Percentiles rank a stretch among this genome's conserved stretches.
Conservation (phyloP, 2,888 invertebrate genomes). For the Tortricodes alternella region DNA sequence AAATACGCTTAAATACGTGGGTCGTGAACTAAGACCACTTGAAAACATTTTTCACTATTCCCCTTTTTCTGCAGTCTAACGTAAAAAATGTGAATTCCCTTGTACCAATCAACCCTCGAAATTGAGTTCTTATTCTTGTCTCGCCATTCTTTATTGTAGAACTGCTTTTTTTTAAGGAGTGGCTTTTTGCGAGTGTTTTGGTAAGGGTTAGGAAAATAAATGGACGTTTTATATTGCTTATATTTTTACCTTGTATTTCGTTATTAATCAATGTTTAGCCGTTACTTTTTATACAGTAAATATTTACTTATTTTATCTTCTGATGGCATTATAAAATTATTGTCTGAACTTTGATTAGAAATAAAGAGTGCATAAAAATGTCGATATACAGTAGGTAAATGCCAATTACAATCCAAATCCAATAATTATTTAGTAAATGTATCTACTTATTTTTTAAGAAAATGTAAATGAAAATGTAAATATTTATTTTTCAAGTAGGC, state of each 20-base stretch:
- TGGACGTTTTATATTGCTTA: conserved; percentile 9
- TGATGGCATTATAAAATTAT: not conserved
- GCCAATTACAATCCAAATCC: too few relatives aligned
- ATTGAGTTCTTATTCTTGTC: conserved; percentile 30
- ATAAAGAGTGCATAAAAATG: too few relatives aligned
- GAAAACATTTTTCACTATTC: conserved; percentile 47
- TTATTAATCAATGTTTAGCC: conserved; percentile 6
- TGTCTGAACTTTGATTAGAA: too few relatives aligned
- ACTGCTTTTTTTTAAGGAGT: conserved; percentile 17
- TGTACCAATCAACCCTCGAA: conserved; percentile 31
- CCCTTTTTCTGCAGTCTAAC: conserved; percentile 39
- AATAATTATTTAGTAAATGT: too few relatives aligned
- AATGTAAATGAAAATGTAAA: too few relatives aligned
- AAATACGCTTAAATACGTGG: conserved; percentile 55
- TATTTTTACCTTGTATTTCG: not conserved
- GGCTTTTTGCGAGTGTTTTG: conserved; percentile 8
- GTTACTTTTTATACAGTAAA: not conserved
- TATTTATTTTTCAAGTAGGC: too few relatives aligned
- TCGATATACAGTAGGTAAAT: too few relatives aligned
- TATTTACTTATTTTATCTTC: not conserved
- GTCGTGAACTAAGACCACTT: conserved; percentile 44
- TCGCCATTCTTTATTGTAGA: conserved; percentile 24
- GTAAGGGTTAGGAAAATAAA: conserved; percentile 17
- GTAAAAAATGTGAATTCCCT: conserved; percentile 30
- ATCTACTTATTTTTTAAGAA: too few relatives aligned